Conservation (phyloP, 2,888 invertebrate species). For the Hymenopus coronatus region DNA sequence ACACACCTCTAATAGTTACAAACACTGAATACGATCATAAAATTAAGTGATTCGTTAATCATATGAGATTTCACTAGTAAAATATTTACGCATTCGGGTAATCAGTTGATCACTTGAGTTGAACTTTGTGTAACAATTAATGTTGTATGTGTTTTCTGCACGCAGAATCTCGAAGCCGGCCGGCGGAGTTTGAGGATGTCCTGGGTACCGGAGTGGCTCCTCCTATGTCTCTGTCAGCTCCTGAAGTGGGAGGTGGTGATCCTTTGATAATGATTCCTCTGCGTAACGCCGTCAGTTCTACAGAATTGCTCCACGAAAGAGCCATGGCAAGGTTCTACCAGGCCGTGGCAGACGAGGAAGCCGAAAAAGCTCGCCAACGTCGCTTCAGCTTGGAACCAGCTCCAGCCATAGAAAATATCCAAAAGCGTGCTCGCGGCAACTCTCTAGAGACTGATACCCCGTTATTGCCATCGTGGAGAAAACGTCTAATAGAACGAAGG, state of each 20-base stretch:
- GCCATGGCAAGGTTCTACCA: slow-evolving; percentile 80
- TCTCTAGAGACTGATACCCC: not conserved
- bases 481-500: not conserved
- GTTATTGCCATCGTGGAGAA: not conserved
- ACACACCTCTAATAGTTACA: too few relatives aligned
- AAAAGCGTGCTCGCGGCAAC: not conserved
- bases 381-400: slow-evolving; percentile 33
- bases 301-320: slow-evolving; percentile 76
- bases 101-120: too few relatives aligned
- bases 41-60: too few relatives aligned
- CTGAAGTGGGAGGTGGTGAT: slow-evolving; percentile 59
- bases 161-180: not conserved
- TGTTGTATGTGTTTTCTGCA: not conserved
- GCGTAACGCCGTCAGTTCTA: slow-evolving; percentile 74
- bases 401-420: not conserved
- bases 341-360: slow-evolving; percentile 72
- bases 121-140: too few relatives aligned
- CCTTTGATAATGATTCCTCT: slow-evolving; percentile 42
- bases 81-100: too few relatives aligned
- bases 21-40: too few relatives aligned
- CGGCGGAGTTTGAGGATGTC: not conserved
- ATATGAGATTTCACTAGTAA: too few relatives aligned
- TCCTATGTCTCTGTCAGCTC: slow-evolving; percentile 77
- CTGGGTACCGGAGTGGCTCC: slow-evolving; percentile 56
- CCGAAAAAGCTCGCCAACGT: slow-evolving; percentile 47